Percentiles rank a stretch among this genome's conserved stretches.
phyloP scores from a whole-genome alignment of 2,113 vertebrate species.

The Tringa solitaria region DNA sequence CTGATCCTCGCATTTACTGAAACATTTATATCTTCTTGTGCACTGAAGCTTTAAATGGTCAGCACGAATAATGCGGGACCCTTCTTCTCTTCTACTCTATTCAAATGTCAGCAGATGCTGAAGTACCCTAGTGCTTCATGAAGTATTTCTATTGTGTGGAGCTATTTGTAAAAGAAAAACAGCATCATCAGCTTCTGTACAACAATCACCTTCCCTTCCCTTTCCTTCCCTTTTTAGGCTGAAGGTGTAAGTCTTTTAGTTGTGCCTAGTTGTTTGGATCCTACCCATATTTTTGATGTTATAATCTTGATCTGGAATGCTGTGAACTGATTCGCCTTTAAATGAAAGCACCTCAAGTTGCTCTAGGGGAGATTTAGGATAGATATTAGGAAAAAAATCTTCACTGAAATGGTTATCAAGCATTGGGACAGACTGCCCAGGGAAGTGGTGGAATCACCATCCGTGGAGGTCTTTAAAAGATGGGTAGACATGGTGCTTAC shows the following conservation, averaged over 20 bases:
- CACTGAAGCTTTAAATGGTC: constrained; percentile 60
- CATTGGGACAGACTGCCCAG: not conserved
- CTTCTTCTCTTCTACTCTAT: not conserved
- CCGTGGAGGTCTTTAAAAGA: not conserved
- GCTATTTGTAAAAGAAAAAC: constrained; percentile 11
- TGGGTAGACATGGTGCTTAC: not conserved
- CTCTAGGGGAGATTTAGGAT: not conserved
- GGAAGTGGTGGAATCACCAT: not conserved
- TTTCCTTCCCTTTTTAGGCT: not conserved
- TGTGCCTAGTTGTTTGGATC: not conserved
- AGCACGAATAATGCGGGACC: constrained; percentile 48
- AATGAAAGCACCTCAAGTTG: not conserved
- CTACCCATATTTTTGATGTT: not conserved
- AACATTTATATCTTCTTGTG: constrained; percentile 32
- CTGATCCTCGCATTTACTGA: constrained; percentile 33
- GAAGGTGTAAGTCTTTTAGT: not conserved
- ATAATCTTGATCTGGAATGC: not conserved
- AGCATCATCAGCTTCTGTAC: not conserved
- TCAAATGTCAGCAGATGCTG: constrained; percentile 30
- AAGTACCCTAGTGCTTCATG: not conserved
- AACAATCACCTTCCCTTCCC: not conserved
- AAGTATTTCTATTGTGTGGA: not conserved
- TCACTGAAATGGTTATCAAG: not conserved
- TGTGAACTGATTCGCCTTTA: not conserved
- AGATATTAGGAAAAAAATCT: not conserved